Percentiles rank a stretch among this genome's conserved stretches.
phyloP scores from a whole-genome alignment of 2,888 invertebrate species.

The Serripes groenlandicus region DNA sequence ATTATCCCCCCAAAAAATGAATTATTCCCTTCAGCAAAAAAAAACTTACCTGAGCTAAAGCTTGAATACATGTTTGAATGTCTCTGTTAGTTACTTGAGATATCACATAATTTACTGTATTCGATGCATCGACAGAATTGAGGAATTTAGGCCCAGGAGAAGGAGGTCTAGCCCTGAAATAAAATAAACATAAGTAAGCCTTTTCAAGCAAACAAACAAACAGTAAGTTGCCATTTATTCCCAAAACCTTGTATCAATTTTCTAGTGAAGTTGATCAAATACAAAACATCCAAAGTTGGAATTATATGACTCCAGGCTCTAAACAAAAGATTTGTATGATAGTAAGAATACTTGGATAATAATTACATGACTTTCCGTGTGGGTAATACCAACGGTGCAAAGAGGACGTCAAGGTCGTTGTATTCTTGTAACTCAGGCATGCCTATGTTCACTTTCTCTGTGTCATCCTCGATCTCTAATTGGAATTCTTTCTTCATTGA shows the following conservation, averaged over 20 bases:
- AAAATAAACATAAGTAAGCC: no score
- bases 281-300: no score
- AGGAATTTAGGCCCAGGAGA: slow-evolving; percentile 78
- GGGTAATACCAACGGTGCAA: slow-evolving; percentile 75
- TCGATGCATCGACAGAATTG: slow-evolving; percentile 83
- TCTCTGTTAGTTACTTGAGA: slow-evolving; percentile 90
- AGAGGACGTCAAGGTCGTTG: slow-evolving; percentile 73
- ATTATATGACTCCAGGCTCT: no score
- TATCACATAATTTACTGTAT: slow-evolving; percentile 88
- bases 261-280: no score
- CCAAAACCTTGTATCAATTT: no score
- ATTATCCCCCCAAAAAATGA: no score
- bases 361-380: slow-evolving; percentile 77
- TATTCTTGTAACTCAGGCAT: slow-evolving; percentile 79
- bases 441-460: slow-evolving; percentile 78
- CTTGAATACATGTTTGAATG: slow-evolving; percentile 89
- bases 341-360: no score
- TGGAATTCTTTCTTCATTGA: slow-evolving; percentile 90
- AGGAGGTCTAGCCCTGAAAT: slow-evolving; percentile 74
- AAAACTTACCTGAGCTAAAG: slow-evolving; percentile 88
- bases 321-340: no score
- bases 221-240: background rate
- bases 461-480: slow-evolving; percentile 88
- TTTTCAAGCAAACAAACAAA: no score
- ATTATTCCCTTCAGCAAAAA: background rate